Evolutionary conservation across 2,888 invertebrate species (phyloP), one percentile per base, ranked within the genome.

Genomic region (Strigamia maritima): DNA sequence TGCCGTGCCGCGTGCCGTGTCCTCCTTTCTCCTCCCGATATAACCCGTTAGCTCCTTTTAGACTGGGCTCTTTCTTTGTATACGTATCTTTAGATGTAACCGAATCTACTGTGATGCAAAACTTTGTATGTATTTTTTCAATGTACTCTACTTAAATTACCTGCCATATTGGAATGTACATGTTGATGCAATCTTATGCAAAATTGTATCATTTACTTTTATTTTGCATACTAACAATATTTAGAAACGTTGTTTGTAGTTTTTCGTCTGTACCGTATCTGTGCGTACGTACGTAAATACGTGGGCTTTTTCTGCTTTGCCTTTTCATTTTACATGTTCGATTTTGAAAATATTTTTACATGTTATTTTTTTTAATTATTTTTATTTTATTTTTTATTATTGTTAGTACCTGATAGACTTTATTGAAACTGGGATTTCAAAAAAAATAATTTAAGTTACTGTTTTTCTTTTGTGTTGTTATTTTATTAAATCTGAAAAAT

Each of bases 101-200:
- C 70, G 24, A 74, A 70, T 70, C 74, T 75, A 75, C 74, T 79
- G 79, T 79, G 79, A 79, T 79, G 74, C 28, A 28, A 28, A 79
- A 40, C 70, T 75, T 79, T 79, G 35, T 75, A 75, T 75, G 75
- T 75, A 79, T 79, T 79, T 79, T 79, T 79, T 31, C 70, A 79
- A 75, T 79, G 79, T 79, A 79, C 74, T 74, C 28, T 70, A 70
- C 70, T 70, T 70, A 54, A 54, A 54, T 54, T 54, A 79, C 70
- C 28, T 79, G 79, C 75, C 79, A 79, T 79, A 79, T 79, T 79
- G 40, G 70, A 79, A 78, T 65, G 40, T 78, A 38, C 40, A 54
- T 79, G 74, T 75, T 79, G 70, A 79, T 79, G 75, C 79, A 79
- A 75, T 79, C 75, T 79, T 79, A 79, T 79, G 79, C 79, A 79